These are phyloP conservation scores for Clusia tigrina DNA, from an alignment of 2,888 invertebrate species.

Conservation along the genomic window DNA sequence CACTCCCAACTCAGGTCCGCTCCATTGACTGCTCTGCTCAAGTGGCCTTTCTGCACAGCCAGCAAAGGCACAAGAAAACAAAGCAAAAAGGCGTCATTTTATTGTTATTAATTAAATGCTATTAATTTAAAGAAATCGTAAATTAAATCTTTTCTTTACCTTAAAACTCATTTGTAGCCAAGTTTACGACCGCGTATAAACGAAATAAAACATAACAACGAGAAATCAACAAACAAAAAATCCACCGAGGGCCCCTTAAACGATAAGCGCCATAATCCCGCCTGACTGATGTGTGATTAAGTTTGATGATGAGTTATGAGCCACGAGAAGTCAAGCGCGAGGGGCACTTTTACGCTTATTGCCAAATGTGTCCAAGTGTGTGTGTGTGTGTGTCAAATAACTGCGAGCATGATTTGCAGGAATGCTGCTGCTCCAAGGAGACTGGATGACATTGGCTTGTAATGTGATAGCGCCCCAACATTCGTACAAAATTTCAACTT, in stretches of 20 bases:
- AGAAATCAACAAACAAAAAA: no score
- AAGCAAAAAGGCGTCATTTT: slow-evolving; percentile 56
- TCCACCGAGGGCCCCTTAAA: slow-evolving; percentile 36
- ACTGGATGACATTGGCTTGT: slow-evolving; percentile 25
- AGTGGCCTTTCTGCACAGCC: slow-evolving; percentile 33
- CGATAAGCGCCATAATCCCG: slow-evolving; percentile 55
- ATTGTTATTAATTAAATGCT: slow-evolving; percentile 58
- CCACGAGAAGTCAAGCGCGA: slow-evolving; percentile 45
- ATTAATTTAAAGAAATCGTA: slow-evolving; percentile 58
- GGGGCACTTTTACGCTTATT: not conserved
- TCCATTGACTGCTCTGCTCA: slow-evolving; percentile 16
- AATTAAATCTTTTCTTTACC: slow-evolving; percentile 50
- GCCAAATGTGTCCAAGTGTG: not conserved
- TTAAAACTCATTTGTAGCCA: not conserved
- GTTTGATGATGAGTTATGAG: slow-evolving; percentile 56
- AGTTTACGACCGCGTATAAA: slow-evolving; percentile 1
- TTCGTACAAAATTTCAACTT: no score
- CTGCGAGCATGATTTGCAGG: slow-evolving; percentile 49
- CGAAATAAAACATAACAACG: not conserved
- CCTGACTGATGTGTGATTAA: slow-evolving; percentile 50
- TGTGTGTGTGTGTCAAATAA: not conserved
- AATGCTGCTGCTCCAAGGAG: slow-evolving; percentile 35
- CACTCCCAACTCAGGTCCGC: slow-evolving; percentile 47
- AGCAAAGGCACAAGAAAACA: no score
- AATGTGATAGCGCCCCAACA: slow-evolving; percentile 38